Base-by-base conservation (phyloP, 2,888 invertebrate species). In the Dicyrtoma fusca region DNA sequence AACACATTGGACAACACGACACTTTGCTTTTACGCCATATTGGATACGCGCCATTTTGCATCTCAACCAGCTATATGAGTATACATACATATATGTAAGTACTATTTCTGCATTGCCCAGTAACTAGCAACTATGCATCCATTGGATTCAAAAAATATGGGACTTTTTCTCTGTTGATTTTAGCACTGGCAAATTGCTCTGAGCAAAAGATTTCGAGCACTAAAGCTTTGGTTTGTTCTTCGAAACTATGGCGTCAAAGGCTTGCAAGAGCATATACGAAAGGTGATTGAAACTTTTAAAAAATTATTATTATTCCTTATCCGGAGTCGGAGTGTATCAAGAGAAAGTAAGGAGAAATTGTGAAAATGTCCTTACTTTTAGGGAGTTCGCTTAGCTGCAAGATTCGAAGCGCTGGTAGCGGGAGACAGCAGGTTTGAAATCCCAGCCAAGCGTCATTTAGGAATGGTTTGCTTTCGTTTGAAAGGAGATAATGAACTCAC, bases 141-240 rank as follows among this genome's bases (percentile, higher is more conserved):
- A n/a, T n/a, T n/a, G n/a, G n/a, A n/a, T n/a, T n/a, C n/a, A n/a
- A n/a, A n/a, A n/a, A n/a, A n/a, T n/a, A n/a, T n/a, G n/a, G n/a
- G n/a, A n/a, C n/a, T n/a, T n/a, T n/a, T n/a, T n/a, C 47, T 51
- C 14, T 42, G 10, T 70, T 55, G 23, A 45, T 25, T 86, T 14
- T 83, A 95, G 95, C 97, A 97, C 82, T 97, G 97, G 97, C 97
- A 97, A 85, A 95, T 97, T 69, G 95, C 96, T 0, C 83, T 98
- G 65, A 97, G 97, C 81, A 94, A 94, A 82, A 88, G 95, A 76
- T 98, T 98, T 83, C 88, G 97, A 44, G 90, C 97, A 0, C 83
- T 98, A 45, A 97, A 98, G 83, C 86, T 97, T 0, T 98, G 97
- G 97, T 97, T 97, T 83, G 97, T 97, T 0, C 87, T 97, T n/a